A percentile compares a stretch with the other conserved stretches of the same genome.
phyloP scores from a whole-genome alignment of 2,797 vertebrate genomes.

The Tinamus major region DNA sequence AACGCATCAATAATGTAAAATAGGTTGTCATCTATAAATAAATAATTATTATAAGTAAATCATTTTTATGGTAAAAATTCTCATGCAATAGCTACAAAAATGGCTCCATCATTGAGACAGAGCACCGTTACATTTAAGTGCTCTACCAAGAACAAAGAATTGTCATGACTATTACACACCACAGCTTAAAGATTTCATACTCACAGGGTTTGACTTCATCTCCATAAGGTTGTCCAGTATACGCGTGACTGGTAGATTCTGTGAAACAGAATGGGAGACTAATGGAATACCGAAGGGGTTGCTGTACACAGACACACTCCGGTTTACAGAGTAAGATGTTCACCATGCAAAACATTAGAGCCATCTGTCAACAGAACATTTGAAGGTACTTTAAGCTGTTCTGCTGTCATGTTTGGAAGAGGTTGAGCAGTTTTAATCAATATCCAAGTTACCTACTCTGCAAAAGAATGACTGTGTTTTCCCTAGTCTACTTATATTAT shows the following conservation, averaged over 20 bases:
- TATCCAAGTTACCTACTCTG: not conserved
- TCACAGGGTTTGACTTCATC: slow-evolving; percentile 97
- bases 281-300: slow-evolving; percentile 5
- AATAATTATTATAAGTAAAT: not conserved
- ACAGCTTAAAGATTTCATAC: slow-evolving; percentile 62
- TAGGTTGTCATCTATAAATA: not conserved
- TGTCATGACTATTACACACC: not conserved
- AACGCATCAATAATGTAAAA: not conserved
- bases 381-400: not conserved
- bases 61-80: not conserved
- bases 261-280: slow-evolving; percentile 47
- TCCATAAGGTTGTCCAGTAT: slow-evolving; percentile 97
- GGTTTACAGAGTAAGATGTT: not conserved
- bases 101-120: not conserved
- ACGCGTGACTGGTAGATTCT: slow-evolving; percentile 96
- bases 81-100: not conserved
- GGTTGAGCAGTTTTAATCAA: not conserved
- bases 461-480: not conserved
- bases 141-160: not conserved
- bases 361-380: not conserved
- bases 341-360: not conserved
- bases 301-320: not conserved
- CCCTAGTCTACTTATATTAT: not conserved
- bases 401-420: not conserved
- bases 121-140: not conserved